Conservation (phyloP, 2,797 vertebrate species). For the Luscinia megarhynchos region DNA sequence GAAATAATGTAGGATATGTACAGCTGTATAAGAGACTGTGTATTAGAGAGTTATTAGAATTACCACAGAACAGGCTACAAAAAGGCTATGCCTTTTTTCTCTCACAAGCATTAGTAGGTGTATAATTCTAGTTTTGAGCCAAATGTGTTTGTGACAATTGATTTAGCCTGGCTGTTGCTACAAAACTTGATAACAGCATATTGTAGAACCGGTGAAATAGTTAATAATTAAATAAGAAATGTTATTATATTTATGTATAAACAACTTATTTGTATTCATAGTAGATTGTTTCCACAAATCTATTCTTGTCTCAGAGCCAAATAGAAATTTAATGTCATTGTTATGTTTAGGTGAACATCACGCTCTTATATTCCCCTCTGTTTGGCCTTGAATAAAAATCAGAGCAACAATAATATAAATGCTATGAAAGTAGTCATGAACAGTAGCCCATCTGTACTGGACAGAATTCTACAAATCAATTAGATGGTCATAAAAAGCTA, state of each 20-base stretch:
- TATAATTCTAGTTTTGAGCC: conserved; percentile 15
- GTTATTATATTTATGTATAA: conserved; percentile 70
- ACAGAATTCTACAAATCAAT: conserved; percentile 86
- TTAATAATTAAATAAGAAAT: conserved; percentile 68
- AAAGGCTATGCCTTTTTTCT: background rate
- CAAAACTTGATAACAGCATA: conserved; percentile 33
- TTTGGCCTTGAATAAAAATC: conserved; percentile 83
- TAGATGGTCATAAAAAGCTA: conserved; percentile 79
- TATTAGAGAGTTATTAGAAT: background rate
- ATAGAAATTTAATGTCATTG: conserved; percentile 78
- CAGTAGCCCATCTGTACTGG: conserved; percentile 82
- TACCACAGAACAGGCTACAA: background rate
- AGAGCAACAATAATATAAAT: conserved; percentile 79
- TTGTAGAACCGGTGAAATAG: conserved; percentile 48
- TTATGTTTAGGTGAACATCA: conserved; percentile 78
- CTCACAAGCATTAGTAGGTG: background rate
- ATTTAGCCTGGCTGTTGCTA: conserved; percentile 27
- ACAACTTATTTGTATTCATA: conserved; percentile 72
- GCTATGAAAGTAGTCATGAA: conserved; percentile 75
- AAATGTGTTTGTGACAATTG: conserved; percentile 22
- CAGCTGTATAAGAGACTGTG: background rate
- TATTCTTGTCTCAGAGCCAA: conserved; percentile 73
- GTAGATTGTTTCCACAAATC: conserved; percentile 66
- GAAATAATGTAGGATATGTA: background rate
- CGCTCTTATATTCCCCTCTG: conserved; percentile 72